These are phyloP conservation scores for Drepana arcuata DNA, from an alignment of 1,140 invertebrate genomes.

Conservation along the genomic window DNA sequence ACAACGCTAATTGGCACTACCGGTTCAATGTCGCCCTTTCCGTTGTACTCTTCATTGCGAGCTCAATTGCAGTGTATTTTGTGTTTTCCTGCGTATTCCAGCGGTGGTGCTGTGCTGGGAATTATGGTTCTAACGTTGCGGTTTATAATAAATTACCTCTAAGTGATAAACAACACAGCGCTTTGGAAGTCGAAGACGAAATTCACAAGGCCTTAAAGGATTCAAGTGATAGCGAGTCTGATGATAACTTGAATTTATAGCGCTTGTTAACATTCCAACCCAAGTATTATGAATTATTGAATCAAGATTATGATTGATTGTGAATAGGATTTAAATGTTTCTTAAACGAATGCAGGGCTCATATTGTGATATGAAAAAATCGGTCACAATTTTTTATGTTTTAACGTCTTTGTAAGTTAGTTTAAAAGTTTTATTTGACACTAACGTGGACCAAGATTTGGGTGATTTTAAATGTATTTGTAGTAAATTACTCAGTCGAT, in stretches of 20 bases:
- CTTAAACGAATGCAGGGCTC: constrained; percentile 30
- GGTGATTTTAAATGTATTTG: not conserved
- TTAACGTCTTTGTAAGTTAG: not conserved
- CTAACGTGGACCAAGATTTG: not conserved
- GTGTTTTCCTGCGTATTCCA: constrained; percentile 33
- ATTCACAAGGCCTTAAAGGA: constrained; percentile 53
- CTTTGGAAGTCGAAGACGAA: constrained; percentile 56
- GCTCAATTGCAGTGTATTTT: constrained; percentile 29
- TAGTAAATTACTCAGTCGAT: not conserved
- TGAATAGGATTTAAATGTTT: constrained; percentile 16
- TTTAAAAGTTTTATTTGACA: too few relatives aligned
- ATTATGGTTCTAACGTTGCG: constrained; percentile 40
- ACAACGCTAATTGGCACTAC: constrained; percentile 42
- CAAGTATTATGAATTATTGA: constrained; percentile 40
- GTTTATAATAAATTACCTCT: constrained; percentile 53
- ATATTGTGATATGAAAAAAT: constrained; percentile 30
- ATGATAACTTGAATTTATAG: constrained; percentile 57
- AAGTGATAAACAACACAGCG: constrained; percentile 53
- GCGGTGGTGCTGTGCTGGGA: constrained; percentile 27
- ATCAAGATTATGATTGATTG: constrained; percentile 20
- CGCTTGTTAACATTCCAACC: constrained; percentile 29
- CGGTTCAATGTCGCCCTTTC: constrained; percentile 38
- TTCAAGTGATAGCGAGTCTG: constrained; percentile 52
- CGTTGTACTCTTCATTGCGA: constrained; percentile 28
- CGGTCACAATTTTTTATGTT: constrained; percentile 36